Evolutionary conservation across 2,113 vertebrate species (phyloP), one percentile per base, ranked within the genome.

Genomic region (Butastur rufipennis): DNA sequence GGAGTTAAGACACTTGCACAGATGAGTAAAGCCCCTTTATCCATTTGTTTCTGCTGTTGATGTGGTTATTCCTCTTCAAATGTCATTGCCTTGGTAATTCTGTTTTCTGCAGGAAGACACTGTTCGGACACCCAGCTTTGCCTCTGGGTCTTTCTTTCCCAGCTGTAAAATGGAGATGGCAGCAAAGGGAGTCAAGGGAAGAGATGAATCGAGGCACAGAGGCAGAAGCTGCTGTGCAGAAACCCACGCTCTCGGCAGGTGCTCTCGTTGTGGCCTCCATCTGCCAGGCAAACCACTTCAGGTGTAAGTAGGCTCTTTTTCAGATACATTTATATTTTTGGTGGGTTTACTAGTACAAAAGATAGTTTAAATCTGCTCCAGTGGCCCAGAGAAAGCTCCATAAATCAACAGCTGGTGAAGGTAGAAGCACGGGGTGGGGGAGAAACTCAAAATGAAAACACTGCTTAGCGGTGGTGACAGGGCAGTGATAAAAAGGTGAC

Each of bases 401-500:
- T 91, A 96, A 95, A 92, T 96, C 94, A 96, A 87, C 38, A 94
- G 88, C 50, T 85, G 65, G 23, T 87, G 71, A 89, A 72, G 20
- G 52, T 0, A 95, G 42, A 87, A 89, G 74, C 4, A 1, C 20
- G 17, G 25, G 38, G 80, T 59, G 15, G 53, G 59, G 32, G 42
- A 90, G 66, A 92, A 95, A 80, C 25, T 87, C 53, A 9, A 27
- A 80, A 72, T 16, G 26, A 95, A 96, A 97, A 82, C 43, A 50
- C 22, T 48, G 83, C 82, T 78, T 91, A 81, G 84, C 20, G 1
- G 61, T 45, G 40, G 83, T 84, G 96, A 93, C 94, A 91, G 71
- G 80, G 68, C 88, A 88, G 91, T 88, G 96, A 96, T 96, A 95
- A 98, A 97, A 96, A 93, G 70, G 88, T 92, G 93, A 95, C 67